Conservation (phyloP, 1,140 invertebrate genomes). For the Chlorops oryzae region DNA sequence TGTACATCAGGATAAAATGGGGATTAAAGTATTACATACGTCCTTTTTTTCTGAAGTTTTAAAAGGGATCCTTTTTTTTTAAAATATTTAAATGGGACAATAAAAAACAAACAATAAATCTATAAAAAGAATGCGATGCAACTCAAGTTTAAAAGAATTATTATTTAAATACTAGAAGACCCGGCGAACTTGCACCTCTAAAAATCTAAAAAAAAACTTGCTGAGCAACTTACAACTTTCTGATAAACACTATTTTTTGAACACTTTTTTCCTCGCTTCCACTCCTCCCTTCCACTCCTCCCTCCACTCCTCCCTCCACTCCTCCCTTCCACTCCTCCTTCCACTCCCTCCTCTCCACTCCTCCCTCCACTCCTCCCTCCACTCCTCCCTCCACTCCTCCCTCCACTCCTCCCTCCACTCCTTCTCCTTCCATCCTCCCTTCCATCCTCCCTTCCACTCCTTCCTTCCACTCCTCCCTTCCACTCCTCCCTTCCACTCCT, state of each 20-base stretch:
- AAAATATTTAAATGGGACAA: too few species aligned
- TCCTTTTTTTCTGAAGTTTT: too few species aligned
- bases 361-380: not conserved
- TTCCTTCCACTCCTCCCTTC: not conserved
- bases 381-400: not conserved
- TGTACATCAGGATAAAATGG: too few species aligned
- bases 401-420: not conserved
- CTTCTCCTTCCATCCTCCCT: not conserved
- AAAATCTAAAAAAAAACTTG: too few species aligned
- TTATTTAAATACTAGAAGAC: too few species aligned
- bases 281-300: not conserved
- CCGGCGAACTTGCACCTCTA: too few species aligned
- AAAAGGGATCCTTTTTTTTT: too few species aligned
- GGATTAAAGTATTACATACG: too few species aligned
- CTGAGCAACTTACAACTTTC: too few species aligned
- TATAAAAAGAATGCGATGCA: too few species aligned
- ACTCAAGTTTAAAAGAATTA: too few species aligned
- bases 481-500: not conserved
- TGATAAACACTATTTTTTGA: not conserved
- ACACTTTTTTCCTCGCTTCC: not conserved
- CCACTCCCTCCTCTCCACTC: not conserved
- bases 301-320: not conserved
- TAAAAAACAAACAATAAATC: too few species aligned
- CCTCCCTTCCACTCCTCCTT: not conserved
- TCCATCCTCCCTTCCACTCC: not conserved